Evolutionary conservation across 1,140 invertebrate genomes (phyloP), one percentile per base, ranked within the genome.

Genomic region (Drosophila saltans): DNA sequence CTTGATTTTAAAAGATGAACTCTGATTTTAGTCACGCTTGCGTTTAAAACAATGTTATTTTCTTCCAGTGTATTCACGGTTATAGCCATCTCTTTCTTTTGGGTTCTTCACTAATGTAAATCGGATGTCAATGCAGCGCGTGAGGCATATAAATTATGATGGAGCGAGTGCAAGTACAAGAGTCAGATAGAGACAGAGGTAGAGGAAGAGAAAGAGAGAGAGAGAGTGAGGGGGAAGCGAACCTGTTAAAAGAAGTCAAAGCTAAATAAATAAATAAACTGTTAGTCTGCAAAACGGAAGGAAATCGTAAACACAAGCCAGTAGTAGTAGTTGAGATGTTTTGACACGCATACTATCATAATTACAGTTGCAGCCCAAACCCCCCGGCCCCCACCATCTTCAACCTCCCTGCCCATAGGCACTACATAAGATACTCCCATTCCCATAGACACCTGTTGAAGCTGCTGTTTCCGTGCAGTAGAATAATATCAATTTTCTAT

Each of bases 111-210:
- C 84, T 91, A 91, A 91, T 91, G 90, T 91, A 91, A 91, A 91
- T 91, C 90, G 90, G 90, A 91, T 91, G 90, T 91, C 82, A 91
- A 90, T 83, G 85, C 76, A 84, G 79, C 89, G 84, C 85, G 89
- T 82, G 83, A 81, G 78, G 89, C 85, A 89, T 88, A 91, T 91
- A 88, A 91, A 89, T 91, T 89, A 83, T 70, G 59, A 52, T 10
- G 21, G 45, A n/a, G 21, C 21, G 10, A 40, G 39, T 11, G 39
- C 39, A 40, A 72, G 40, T 59, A 45, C 52, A n/a, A 74, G 68
- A 67, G 68, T 39, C n/a, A 69, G 52, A 55, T 33, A 57, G 52
- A 69, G 64, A 58, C 36, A 73, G 21, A 58, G 65, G 43, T 39
- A 21, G 6, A 66, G 26, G 48, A 43, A 69, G 67, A 59, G 59